A percentile compares a stretch with the other conserved stretches of the same genome.
Evolutionary conservation across 2,113 vertebrate genomes (phyloP).

Genomic region (Ancistrus triradiatus): DNA sequence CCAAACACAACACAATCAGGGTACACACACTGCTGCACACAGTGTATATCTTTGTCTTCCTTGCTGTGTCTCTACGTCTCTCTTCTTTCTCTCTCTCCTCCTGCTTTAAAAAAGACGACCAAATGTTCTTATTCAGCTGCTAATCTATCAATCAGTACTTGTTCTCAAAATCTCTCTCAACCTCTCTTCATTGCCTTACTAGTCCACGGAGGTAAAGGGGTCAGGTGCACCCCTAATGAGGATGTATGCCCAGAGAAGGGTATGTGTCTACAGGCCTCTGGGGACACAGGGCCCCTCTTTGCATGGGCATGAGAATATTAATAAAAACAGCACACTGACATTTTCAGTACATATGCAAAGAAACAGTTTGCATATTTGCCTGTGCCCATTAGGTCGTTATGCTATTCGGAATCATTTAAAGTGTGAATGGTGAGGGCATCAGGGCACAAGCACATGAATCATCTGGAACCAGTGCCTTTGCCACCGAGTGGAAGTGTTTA

Average conservation of each 20-base stretch:
- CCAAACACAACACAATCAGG: constrained; percentile 84
- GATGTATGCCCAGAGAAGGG: constrained; percentile 94
- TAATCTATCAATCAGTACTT: background rate
- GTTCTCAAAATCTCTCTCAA: background rate
- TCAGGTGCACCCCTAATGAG: constrained; percentile 91
- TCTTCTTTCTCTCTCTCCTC: background rate
- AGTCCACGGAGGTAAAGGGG: constrained; percentile 95
- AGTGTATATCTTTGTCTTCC: background rate
- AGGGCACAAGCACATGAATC: too few species aligned
- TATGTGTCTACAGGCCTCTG: constrained; percentile 60
- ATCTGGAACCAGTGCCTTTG: too few species aligned
- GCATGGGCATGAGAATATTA: constrained; percentile 26
- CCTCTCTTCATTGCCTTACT: constrained; percentile 30
- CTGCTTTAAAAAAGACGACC: constrained; percentile 2
- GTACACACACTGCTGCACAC: constrained; percentile 58
- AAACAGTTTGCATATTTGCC: too few species aligned
- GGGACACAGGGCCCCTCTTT: background rate
- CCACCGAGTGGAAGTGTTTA: too few species aligned
- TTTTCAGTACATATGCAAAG: too few species aligned
- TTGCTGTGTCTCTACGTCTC: background rate
- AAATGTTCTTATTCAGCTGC: background rate
- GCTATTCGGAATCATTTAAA: too few species aligned
- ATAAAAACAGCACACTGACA: too few species aligned
- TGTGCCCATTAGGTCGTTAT: too few species aligned
- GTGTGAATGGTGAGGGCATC: too few species aligned